Base-by-base conservation (phyloP, 2,797 vertebrate species). In the Pempheris klunzingeri region DNA sequence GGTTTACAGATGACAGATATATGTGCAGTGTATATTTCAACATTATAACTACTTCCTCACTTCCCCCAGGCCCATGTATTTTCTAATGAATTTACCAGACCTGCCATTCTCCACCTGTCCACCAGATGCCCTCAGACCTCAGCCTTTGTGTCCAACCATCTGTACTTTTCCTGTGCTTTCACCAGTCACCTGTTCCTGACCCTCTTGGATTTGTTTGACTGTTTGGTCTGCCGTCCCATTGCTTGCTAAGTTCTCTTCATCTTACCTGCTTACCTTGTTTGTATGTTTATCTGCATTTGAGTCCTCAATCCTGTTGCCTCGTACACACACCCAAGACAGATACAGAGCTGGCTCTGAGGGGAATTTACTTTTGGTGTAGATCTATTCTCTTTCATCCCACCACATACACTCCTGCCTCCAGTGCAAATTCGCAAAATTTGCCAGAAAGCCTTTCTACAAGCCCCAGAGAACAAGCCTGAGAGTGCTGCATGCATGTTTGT, bases 401-500 rank as follows among this genome's bases (percentile, higher is more conserved):
- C 10, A 5, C 17, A 28, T 30, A 34, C 4, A 57, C 26, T 61
- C 20, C 39, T 39, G 57, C 46, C 17, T 49, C 4, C 22, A 24
- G 36, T 28, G 22, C 26, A 24, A 52, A 59, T 55, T 50, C 43
- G 41, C 24, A 69, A 13, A 18, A 26, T 78, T 57, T 77, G 34
- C 12, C 2, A 47, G 30, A 68, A 55, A 20, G 20, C 12, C 18
- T 24, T 50, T 68, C 22, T 46, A 28, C n/a, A 59, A 43, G 17
- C 32, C 5, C 38, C 26, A 59, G 52, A 68, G 22, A 68, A 36
- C 57, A 34, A 61, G n/a, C 28, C 17, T 28, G 24, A 36, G 26
- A 46, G 20, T 4, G 55, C 46, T 57, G 36, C 43, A 2, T 12
- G n/a, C 8, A 20, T 12, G n/a, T 26, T 52, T 67, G 7, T 55